Percentiles rank a stretch among this genome's conserved stretches.
These are phyloP conservation scores for Lacerta agilis DNA, from an alignment of 2,797 vertebrate species.

Conservation along the genomic window DNA sequence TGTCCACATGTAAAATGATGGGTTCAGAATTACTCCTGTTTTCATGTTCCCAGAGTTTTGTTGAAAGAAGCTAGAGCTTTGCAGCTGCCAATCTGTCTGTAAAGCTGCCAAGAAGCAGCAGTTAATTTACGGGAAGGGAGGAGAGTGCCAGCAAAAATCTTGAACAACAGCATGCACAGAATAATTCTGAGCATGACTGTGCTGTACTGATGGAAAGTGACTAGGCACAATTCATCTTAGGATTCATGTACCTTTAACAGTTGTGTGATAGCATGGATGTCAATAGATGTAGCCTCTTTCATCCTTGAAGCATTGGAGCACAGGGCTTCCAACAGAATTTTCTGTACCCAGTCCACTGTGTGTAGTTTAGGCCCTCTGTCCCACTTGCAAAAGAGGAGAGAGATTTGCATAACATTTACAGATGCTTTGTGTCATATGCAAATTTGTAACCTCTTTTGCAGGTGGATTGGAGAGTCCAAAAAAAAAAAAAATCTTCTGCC, in stretches of 20 bases:
- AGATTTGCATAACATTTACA: too few relatives aligned
- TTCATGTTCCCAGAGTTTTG: neutral
- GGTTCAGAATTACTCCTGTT: neutral
- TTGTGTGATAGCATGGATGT: too few relatives aligned
- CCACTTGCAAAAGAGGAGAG: too few relatives aligned
- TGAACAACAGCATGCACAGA: fast-evolving
- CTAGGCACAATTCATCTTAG: neutral
- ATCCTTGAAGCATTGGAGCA: neutral
- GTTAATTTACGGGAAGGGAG: neutral
- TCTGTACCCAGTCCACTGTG: too few relatives aligned
- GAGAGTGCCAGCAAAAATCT: neutral
- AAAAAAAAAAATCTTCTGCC: too few relatives aligned
- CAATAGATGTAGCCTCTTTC: neutral
- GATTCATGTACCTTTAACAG: too few relatives aligned
- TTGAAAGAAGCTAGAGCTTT: neutral
- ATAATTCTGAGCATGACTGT: fast-evolving
- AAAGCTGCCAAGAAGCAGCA: neutral
- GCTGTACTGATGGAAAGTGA: slow-evolving; percentile 1
- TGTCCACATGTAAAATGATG: neutral
- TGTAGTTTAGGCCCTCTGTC: too few relatives aligned
- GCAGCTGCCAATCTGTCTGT: neutral
- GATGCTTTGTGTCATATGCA: too few relatives aligned
- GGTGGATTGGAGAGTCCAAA: too few relatives aligned
- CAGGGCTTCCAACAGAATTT: too few relatives aligned
- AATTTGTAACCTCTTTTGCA: too few relatives aligned